Evolutionary conservation across 2,113 vertebrate species (phyloP).

Genomic region (Podilymbus podiceps): DNA sequence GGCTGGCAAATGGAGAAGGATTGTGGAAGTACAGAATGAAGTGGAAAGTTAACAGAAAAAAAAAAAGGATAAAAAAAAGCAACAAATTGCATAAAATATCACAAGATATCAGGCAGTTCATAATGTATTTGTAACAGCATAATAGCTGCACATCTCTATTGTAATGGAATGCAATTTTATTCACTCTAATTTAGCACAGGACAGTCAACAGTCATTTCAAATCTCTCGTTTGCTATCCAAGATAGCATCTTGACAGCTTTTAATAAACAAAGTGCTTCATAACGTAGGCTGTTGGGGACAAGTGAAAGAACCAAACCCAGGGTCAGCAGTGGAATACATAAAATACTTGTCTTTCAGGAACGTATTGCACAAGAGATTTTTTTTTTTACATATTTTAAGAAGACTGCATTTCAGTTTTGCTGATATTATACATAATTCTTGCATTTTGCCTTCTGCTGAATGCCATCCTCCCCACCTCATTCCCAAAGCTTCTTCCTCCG

Average conservation of each 20-base stretch:
- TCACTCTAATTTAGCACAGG: constrained; percentile 44
- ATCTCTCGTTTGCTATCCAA: background rate
- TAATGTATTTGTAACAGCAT: constrained; percentile 42
- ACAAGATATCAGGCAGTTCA: background rate
- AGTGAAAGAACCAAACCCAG: background rate
- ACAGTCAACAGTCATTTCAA: constrained; percentile 32
- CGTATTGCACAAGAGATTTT: background rate
- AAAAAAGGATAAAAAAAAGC: background rate
- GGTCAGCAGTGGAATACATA: background rate
- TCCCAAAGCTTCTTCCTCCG: constrained; percentile 9
- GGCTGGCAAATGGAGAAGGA: background rate
- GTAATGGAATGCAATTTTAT: constrained; percentile 37
- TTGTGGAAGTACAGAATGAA: constrained; percentile 12
- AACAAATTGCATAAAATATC: constrained; percentile 36
- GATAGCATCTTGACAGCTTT: constrained; percentile 40
- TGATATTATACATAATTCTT: constrained; percentile 14
- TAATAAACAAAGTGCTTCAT: background rate
- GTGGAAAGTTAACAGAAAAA: background rate
- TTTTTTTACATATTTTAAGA: background rate
- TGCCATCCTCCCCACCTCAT: background rate
- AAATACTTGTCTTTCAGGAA: background rate
- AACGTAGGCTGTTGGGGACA: background rate
- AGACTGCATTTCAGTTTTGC: background rate
- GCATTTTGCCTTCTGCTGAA: background rate
- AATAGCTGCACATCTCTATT: constrained; percentile 5